phyloP scores from a whole-genome alignment of 2,113 vertebrate genomes.

The Anarhynchus alexandrinus region DNA sequence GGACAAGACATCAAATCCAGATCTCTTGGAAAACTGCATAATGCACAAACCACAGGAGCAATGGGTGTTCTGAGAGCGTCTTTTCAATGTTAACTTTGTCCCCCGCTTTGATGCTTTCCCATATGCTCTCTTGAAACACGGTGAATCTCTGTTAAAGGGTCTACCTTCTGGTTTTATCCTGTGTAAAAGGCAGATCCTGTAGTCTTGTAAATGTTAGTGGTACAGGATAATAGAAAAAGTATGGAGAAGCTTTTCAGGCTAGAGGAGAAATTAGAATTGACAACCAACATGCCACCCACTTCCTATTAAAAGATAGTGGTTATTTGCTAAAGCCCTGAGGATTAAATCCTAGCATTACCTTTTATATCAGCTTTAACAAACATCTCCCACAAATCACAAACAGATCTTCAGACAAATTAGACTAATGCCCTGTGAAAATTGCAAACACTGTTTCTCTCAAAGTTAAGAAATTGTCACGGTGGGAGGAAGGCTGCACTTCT shows the following conservation, averaged over 20 bases:
- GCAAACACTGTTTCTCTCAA: constrained; percentile 8
- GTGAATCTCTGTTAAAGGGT: not conserved
- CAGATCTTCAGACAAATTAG: constrained; percentile 56
- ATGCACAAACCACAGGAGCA: constrained; percentile 48
- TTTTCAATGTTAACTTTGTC: constrained; percentile 8
- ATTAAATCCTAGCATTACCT: constrained; percentile 61
- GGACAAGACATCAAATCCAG: constrained; percentile 64
- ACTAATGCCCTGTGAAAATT: constrained; percentile 42
- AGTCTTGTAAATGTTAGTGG: constrained; percentile 6
- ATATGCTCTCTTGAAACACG: not conserved
- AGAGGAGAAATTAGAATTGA: constrained; percentile 65
- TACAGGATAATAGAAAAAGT: constrained; percentile 57
- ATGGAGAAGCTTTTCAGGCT: constrained; percentile 44
- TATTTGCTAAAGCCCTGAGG: constrained; percentile 60
- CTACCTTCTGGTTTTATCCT: constrained; percentile 29
- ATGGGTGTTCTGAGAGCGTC: constrained; percentile 8
- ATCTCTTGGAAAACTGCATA: constrained; percentile 40
- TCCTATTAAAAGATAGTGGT: constrained; percentile 63
- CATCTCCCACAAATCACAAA: constrained; percentile 56
- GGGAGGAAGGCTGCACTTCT: not conserved
- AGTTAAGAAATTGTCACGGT: not conserved
- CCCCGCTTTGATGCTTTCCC: constrained; percentile 1
- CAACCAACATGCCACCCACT: constrained; percentile 66
- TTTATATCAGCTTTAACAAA: constrained; percentile 61
- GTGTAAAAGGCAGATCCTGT: not conserved